These are phyloP conservation scores for Synanthedon tipuliformis DNA, from an alignment of 2,888 invertebrate genomes.

Conservation along the genomic window DNA sequence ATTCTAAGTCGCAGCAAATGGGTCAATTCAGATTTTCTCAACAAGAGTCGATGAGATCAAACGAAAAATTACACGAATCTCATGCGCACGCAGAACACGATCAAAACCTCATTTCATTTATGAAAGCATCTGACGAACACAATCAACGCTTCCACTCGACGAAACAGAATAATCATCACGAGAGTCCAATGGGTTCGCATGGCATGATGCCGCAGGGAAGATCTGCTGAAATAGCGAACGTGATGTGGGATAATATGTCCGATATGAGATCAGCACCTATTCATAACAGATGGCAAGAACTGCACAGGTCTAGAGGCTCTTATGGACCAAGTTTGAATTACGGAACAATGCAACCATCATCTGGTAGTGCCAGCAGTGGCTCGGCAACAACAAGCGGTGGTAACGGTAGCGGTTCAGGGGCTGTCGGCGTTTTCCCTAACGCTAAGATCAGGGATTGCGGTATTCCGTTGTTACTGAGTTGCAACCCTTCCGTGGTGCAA, in stretches of 20 bases:
- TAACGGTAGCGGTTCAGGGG: slow-evolving; percentile 15
- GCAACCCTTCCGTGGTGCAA: slow-evolving; percentile 44
- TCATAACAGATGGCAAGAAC: background rate
- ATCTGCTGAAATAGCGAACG: slow-evolving; percentile 16
- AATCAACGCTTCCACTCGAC: background rate
- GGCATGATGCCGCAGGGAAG: slow-evolving; percentile 10
- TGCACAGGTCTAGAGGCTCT: slow-evolving; percentile 19
- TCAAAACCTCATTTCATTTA: too few relatives aligned
- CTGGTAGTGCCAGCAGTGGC: too few relatives aligned
- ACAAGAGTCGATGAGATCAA: too few relatives aligned
- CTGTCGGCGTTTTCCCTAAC: slow-evolving; percentile 49
- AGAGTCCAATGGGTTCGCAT: slow-evolving; percentile 1
- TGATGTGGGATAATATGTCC: slow-evolving; percentile 12
- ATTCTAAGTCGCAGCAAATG: too few relatives aligned
- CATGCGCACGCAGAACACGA: too few relatives aligned
- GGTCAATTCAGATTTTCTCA: too few relatives aligned
- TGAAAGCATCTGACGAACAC: too few relatives aligned
- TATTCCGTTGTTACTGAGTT: slow-evolving; percentile 34
- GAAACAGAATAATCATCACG: background rate
- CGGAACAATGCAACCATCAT: too few relatives aligned
- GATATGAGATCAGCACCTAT: slow-evolving; percentile 17
- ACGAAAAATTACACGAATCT: too few relatives aligned
- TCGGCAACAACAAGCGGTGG: background rate
- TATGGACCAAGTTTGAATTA: slow-evolving; percentile 15
- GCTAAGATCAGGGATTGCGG: slow-evolving; percentile 31